Percentiles rank a stretch among this genome's conserved stretches.
These are phyloP conservation scores for Bubalus kerabau DNA, from an alignment of 2,113 vertebrate species.

Conservation along the genomic window DNA sequence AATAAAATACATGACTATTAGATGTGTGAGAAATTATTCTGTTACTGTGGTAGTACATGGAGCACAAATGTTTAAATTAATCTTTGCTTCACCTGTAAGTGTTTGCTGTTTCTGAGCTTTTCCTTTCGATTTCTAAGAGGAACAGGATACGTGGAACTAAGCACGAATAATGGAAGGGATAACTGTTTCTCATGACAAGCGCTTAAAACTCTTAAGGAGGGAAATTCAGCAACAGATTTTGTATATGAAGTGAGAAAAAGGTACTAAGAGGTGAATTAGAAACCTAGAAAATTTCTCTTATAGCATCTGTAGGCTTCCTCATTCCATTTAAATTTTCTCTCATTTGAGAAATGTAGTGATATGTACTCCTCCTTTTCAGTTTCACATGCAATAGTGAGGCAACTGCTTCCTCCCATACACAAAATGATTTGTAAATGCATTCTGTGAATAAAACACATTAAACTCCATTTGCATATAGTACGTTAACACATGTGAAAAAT, in stretches of 20 bases:
- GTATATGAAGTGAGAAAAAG: conserved; percentile 44
- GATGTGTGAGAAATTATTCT: not conserved
- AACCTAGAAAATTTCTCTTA: conserved; percentile 49
- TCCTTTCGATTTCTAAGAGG: conserved; percentile 37
- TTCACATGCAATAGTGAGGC: conserved; percentile 50
- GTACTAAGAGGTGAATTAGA: conserved; percentile 57
- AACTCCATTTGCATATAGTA: conserved; percentile 69
- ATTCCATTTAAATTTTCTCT: conserved; percentile 62
- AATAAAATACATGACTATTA: conserved; percentile 45
- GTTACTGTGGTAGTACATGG: not conserved
- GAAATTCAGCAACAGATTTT: conserved; percentile 43
- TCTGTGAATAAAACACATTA: conserved; percentile 75
- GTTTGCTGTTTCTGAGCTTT: conserved; percentile 47
- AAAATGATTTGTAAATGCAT: conserved; percentile 73
- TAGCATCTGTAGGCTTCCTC: conserved; percentile 36
- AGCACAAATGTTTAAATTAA: conserved; percentile 53
- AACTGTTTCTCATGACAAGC: conserved; percentile 54
- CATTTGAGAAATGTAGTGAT: conserved; percentile 46
- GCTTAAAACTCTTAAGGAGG: conserved; percentile 38
- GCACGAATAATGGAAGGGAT: conserved; percentile 13
- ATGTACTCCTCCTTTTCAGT: conserved; percentile 26
- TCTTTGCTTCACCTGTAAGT: conserved; percentile 35
- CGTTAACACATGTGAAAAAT: conserved; percentile 71
- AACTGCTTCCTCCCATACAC: conserved; percentile 22
- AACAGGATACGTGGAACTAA: not conserved